A percentile compares a stretch with the other conserved stretches of the same genome.
phyloP scores from a whole-genome alignment of 2,888 invertebrate genomes.

The Sturmia bella region DNA sequence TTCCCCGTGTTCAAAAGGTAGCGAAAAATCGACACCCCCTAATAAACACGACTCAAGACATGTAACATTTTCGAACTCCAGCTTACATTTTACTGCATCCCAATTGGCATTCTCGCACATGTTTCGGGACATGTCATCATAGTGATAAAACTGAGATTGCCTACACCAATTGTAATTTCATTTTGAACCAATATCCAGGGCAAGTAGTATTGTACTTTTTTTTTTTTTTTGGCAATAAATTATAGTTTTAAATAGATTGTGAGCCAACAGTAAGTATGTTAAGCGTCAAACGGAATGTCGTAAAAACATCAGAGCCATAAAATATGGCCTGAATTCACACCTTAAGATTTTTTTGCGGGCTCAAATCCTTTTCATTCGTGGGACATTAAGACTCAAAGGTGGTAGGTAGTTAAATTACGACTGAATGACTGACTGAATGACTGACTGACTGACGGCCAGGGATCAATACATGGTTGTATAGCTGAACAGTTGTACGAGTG shows the following conservation, averaged over 20 bases:
- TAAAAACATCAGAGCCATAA: slow-evolving; percentile 51
- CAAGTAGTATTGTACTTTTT: neutral
- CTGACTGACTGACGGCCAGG: slow-evolving; percentile 30
- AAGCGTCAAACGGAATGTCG: slow-evolving; percentile 51
- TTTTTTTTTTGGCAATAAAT: slow-evolving; percentile 43
- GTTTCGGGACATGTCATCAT: too few relatives aligned
- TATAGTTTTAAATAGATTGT: slow-evolving; percentile 24
- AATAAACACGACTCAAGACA: too few relatives aligned
- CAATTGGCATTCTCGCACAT: too few relatives aligned
- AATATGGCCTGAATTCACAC: slow-evolving; percentile 56
- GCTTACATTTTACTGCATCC: too few relatives aligned
- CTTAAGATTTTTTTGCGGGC: slow-evolving; percentile 38
- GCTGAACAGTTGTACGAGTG: slow-evolving; percentile 2
- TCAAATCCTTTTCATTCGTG: slow-evolving; percentile 26
- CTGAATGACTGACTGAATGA: too few relatives aligned
- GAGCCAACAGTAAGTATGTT: slow-evolving; percentile 12
- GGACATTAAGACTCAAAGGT: slow-evolving; percentile 56
- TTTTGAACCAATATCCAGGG: slow-evolving; percentile 17
- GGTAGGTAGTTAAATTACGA: slow-evolving; percentile 60
- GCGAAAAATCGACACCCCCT: too few relatives aligned
- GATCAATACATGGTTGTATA: slow-evolving; percentile 36
- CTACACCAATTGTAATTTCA: too few relatives aligned
- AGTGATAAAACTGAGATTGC: too few relatives aligned
- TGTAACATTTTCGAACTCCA: too few relatives aligned
- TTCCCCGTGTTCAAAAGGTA: too few relatives aligned